Percentiles rank a stretch among this genome's conserved stretches.
Conservation (phyloP, 2,797 vertebrate genomes). For the Bovichtus variegatus region DNA sequence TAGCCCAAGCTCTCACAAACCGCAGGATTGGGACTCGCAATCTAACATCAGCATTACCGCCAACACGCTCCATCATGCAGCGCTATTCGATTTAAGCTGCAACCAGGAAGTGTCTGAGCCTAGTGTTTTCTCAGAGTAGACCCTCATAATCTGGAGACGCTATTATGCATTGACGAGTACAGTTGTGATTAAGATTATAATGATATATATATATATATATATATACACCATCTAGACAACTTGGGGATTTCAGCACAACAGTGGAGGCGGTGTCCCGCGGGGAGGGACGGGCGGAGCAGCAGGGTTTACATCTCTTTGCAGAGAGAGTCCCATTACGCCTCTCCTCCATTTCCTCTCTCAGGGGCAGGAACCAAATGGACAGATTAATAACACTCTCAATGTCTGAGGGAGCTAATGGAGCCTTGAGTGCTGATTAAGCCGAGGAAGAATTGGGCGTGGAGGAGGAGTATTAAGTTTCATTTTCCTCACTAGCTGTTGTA, state of each 20-base stretch:
- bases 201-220: slow-evolving; percentile 50
- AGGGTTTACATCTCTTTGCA: slow-evolving; percentile 52
- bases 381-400: slow-evolving; percentile 75
- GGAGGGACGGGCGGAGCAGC: slow-evolving; percentile 27
- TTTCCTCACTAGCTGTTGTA: slow-evolving; percentile 8
- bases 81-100: not conserved
- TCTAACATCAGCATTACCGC: not conserved
- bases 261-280: slow-evolving; percentile 20
- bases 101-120: not conserved
- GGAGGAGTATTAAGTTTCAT: slow-evolving; percentile 51
- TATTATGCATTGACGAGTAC: not conserved
- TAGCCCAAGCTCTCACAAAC: slow-evolving; percentile 29
- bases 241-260: slow-evolving; percentile 14
- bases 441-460: slow-evolving; percentile 45
- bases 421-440: slow-evolving; percentile 77
- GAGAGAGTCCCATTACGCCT: slow-evolving; percentile 67
- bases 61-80: not conserved
- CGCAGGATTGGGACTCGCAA: not conserved
- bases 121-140: not conserved
- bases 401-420: slow-evolving; percentile 72
- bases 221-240: slow-evolving; percentile 30
- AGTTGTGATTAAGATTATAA: slow-evolving; percentile 46
- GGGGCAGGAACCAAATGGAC: slow-evolving; percentile 74
- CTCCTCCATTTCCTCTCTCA: slow-evolving; percentile 75
- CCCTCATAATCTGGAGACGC: not conserved